These are phyloP conservation scores for Lumbricus terrestris DNA, from an alignment of 2,888 invertebrate genomes.

Conservation along the genomic window DNA sequence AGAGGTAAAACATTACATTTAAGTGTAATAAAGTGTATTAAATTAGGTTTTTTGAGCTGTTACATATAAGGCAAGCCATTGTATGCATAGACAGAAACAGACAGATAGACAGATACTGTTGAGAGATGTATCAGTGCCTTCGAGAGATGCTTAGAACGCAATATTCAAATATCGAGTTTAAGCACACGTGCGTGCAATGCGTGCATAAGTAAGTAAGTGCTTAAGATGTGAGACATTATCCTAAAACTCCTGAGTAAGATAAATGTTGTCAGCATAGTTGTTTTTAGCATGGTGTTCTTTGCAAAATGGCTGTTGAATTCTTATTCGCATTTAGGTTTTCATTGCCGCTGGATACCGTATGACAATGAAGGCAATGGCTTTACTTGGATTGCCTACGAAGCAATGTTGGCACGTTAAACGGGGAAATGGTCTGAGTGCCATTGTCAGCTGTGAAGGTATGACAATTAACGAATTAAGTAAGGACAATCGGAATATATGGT, in stretches of 20 bases:
- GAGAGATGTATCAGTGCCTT: not conserved
- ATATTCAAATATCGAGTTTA: not conserved
- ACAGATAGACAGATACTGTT: not conserved
- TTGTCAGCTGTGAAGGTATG: conserved; percentile 74
- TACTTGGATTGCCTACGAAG: conserved; percentile 59
- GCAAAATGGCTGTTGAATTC: not conserved
- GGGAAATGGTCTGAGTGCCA: conserved; percentile 66
- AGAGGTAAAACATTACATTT: conserved; percentile 65
- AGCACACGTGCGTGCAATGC: no score
- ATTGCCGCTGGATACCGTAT: conserved; percentile 64
- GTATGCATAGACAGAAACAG: not conserved
- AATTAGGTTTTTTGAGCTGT: not conserved
- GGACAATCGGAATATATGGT: not conserved
- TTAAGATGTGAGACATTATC: no score
- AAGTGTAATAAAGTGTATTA: not conserved
- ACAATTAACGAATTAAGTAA: not conserved
- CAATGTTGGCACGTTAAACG: conserved; percentile 67
- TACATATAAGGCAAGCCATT: not conserved
- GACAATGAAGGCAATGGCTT: conserved; percentile 59
- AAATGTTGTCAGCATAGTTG: not conserved
- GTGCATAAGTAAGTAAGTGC: no score
- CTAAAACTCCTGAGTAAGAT: not conserved
- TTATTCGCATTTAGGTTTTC: conserved; percentile 57
- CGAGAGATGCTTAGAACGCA: not conserved
- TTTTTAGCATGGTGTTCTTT: not conserved